phyloP scores from a whole-genome alignment of 2,888 invertebrate genomes.

The Alsophila aescularia region DNA sequence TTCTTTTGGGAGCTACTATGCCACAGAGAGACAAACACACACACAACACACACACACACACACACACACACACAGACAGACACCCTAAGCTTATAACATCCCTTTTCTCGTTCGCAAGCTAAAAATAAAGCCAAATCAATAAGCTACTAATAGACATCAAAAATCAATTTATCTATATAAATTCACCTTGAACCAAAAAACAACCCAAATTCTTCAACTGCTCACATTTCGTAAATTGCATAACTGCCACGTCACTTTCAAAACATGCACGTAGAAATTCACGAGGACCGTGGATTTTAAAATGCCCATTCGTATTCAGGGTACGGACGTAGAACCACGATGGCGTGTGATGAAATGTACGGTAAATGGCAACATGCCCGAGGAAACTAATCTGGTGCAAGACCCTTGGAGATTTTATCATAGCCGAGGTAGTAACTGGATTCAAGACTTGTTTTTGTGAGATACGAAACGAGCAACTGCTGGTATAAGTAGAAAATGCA shows the following conservation, averaged over 20 bases:
- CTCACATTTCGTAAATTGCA: slow-evolving; percentile 23
- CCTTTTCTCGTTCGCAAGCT: no score
- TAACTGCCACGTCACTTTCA: slow-evolving; percentile 49
- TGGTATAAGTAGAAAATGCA: background rate
- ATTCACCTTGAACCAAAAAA: background rate
- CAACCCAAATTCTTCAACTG: background rate
- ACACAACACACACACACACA: no score
- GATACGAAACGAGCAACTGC: background rate
- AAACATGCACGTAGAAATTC: slow-evolving; percentile 65
- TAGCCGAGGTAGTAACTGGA: slow-evolving; percentile 17
- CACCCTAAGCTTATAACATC: no score
- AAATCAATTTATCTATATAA: no score
- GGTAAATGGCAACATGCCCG: slow-evolving; percentile 16
- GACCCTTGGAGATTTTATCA: slow-evolving; percentile 21
- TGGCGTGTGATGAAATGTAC: slow-evolving; percentile 34
- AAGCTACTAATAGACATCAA: no score
- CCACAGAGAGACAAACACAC: no score
- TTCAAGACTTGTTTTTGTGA: slow-evolving; percentile 1
- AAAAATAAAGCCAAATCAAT: no score
- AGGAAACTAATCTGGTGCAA: slow-evolving; percentile 12
- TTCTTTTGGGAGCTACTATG: no score
- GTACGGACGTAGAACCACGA: slow-evolving; percentile 46
- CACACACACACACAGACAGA: no score
- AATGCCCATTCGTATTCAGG: slow-evolving; percentile 67
- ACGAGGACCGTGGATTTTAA: slow-evolving; percentile 55